A percentile compares a stretch with the other conserved stretches of the same genome.
These are phyloP conservation scores for Damaliscus lunatus DNA, from an alignment of 2,113 vertebrate species.

Conservation along the genomic window DNA sequence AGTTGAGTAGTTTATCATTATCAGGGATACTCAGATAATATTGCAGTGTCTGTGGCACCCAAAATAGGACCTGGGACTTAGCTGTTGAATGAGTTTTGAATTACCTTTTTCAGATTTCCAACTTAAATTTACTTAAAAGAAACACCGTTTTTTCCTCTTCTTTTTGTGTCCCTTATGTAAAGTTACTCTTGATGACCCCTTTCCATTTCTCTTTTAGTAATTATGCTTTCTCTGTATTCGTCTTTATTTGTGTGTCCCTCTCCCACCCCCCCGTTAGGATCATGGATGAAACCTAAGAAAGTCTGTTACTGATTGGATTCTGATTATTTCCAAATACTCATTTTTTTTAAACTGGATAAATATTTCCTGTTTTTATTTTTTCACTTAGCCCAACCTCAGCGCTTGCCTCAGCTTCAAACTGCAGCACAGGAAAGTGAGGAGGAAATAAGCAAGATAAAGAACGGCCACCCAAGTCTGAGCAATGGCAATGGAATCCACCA, in stretches of 20 bases:
- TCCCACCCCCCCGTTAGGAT: background rate
- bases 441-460: constrained; percentile 82
- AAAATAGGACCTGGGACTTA: background rate
- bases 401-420: constrained; percentile 83
- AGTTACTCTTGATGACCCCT: background rate
- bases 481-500: constrained; percentile 86
- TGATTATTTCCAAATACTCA: constrained; percentile 41
- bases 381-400: constrained; percentile 89
- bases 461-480: constrained; percentile 79
- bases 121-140: constrained; percentile 13
- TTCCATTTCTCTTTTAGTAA: background rate
- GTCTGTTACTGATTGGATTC: background rate
- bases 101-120: background rate
- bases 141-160: background rate
- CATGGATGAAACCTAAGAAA: background rate
- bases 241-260: background rate
- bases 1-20: background rate
- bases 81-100: background rate
- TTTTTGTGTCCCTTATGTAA: background rate
- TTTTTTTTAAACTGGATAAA: background rate
- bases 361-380: background rate
- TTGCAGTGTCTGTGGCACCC: background rate
- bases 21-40: background rate
- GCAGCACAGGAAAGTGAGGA: constrained; percentile 82
- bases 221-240: background rate